A percentile compares a stretch with the other conserved stretches of the same genome.
These are phyloP conservation scores for Musca domestica DNA, from an alignment of 1,140 invertebrate species.

Conservation along the genomic window DNA sequence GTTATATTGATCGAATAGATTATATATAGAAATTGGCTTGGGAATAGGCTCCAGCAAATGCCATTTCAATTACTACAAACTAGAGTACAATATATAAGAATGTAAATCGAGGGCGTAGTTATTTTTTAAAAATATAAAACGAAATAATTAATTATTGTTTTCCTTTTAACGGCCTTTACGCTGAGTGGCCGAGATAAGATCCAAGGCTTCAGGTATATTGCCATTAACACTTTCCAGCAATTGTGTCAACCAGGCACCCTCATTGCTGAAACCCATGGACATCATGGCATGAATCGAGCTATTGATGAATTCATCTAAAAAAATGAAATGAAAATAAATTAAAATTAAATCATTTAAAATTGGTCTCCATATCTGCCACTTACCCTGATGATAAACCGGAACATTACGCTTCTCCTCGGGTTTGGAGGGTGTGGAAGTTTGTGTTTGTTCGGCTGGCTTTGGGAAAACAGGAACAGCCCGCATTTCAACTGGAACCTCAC, in stretches of 20 bases:
- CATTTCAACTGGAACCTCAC: background rate
- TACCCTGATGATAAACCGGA: slow-evolving; percentile 39
- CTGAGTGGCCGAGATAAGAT: slow-evolving; percentile 58
- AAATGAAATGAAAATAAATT: background rate
- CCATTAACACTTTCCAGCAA: slow-evolving; percentile 62
- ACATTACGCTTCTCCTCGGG: slow-evolving; percentile 32
- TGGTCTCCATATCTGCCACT: slow-evolving; percentile 15
- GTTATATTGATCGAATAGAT: no score
- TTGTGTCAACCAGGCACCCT: slow-evolving; percentile 61
- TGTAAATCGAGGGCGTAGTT: no score
- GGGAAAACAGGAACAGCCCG: background rate
- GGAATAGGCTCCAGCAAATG: no score
- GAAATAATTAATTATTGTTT: background rate
- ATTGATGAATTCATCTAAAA: slow-evolving; percentile 61
- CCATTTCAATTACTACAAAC: background rate
- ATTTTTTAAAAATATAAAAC: no score
- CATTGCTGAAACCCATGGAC: slow-evolving; percentile 79
- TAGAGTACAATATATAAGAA: background rate
- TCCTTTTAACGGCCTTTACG: slow-evolving; percentile 23
- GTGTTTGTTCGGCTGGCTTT: background rate
- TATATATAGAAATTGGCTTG: no score
- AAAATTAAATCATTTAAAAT: background rate
- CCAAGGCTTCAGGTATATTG: slow-evolving; percentile 69
- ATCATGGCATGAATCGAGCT: slow-evolving; percentile 67
- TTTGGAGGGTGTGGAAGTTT: background rate